These are phyloP conservation scores for Phthorimaea operculella DNA, from an alignment of 1,140 invertebrate genomes.

Conservation along the genomic window DNA sequence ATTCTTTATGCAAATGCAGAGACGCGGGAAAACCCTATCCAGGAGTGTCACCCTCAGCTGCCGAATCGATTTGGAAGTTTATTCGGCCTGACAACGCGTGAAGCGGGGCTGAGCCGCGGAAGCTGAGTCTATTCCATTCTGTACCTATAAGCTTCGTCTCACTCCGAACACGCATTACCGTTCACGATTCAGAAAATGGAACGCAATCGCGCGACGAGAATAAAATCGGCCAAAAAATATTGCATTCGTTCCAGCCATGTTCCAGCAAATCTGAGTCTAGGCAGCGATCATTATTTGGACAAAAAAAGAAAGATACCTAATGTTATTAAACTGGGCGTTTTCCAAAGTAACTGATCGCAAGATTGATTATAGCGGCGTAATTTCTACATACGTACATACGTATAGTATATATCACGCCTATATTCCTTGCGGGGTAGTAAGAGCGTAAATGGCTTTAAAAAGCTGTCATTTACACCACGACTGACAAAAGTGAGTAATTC, in stretches of 20 bases:
- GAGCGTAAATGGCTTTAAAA: too few relatives aligned
- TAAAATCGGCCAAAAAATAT: neutral
- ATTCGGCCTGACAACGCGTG: constrained; percentile 60
- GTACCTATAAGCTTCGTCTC: constrained; percentile 11
- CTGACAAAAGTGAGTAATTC: too few relatives aligned
- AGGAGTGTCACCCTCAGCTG: constrained; percentile 58
- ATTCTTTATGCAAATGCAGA: constrained; percentile 61
- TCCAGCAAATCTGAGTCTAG: too few relatives aligned
- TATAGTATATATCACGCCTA: too few relatives aligned
- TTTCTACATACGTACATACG: too few relatives aligned
- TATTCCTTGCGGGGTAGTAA: too few relatives aligned
- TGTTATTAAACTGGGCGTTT: too few relatives aligned
- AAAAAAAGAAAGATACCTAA: too few relatives aligned
- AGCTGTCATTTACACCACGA: too few relatives aligned
- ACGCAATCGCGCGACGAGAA: neutral
- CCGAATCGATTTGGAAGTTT: constrained; percentile 62
- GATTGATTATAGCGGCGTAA: too few relatives aligned
- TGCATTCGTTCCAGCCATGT: neutral
- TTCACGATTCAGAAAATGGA: constrained; percentile 1
- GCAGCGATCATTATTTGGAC: too few relatives aligned
- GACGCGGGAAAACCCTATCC: constrained; percentile 54
- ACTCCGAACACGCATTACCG: neutral
- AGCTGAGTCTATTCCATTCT: constrained; percentile 31
- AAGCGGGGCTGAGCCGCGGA: constrained; percentile 27
- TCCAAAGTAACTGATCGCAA: too few relatives aligned